Percentiles rank a stretch among this genome's conserved stretches.
These are phyloP conservation scores for Bradypus variegatus DNA, from an alignment of 2,797 vertebrate species.

Conservation along the genomic window DNA sequence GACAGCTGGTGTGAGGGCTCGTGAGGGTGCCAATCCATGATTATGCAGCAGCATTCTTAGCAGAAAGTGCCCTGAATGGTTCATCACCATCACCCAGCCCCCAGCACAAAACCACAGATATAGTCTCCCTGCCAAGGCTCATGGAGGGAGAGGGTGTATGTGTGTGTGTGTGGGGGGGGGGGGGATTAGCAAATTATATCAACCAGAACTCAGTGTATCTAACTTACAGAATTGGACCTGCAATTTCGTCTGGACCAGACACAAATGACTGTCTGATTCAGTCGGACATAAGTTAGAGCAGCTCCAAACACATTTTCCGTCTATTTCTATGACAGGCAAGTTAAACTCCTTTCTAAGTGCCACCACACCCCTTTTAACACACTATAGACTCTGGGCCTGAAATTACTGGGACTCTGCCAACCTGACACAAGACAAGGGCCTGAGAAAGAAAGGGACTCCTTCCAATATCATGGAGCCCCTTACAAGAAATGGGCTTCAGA, in stretches of 20 bases:
- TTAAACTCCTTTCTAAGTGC: background rate
- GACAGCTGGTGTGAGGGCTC: background rate
- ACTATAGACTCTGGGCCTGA: background rate
- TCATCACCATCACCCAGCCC: background rate
- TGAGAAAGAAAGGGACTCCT: background rate
- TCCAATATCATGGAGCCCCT: too few species aligned
- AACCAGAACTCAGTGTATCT: background rate
- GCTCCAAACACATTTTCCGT: background rate
- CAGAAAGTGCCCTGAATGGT: background rate
- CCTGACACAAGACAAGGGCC: background rate
- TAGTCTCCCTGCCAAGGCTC: background rate
- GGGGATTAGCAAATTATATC: background rate
- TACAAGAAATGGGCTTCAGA: background rate
- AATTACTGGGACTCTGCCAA: background rate
- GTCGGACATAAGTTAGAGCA: background rate
- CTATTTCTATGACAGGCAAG: background rate
- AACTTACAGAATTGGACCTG: background rate
- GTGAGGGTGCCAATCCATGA: background rate
- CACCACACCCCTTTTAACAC: background rate
- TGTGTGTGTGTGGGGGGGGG: too few species aligned
- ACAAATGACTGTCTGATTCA: background rate
- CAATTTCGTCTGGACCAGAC: background rate
- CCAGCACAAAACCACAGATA: background rate
- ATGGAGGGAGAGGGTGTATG: fast-evolving
- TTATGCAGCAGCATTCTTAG: background rate